phyloP scores from a whole-genome alignment of 2,797 vertebrate species.

The Eremophila alpestris region DNA sequence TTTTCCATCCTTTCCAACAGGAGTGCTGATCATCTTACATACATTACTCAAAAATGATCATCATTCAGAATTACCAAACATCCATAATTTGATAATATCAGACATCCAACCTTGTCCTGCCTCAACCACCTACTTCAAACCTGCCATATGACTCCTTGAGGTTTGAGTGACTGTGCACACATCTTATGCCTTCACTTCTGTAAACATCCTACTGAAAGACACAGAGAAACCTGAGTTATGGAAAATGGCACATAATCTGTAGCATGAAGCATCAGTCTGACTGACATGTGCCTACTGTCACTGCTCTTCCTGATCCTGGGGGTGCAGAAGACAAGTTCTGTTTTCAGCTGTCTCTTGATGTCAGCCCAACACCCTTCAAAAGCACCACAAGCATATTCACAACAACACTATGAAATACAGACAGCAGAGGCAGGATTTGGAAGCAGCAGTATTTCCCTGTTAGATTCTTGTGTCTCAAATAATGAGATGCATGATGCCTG shows the following conservation, averaged over 20 bases:
- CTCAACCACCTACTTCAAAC: background rate
- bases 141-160: background rate
- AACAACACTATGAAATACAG: background rate
- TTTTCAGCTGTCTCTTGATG: background rate
- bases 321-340: background rate
- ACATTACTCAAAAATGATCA: slow-evolving; percentile 78
- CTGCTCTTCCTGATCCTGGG: background rate
- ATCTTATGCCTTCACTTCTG: background rate
- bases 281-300: background rate
- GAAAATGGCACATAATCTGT: background rate
- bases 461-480: background rate
- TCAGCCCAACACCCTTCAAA: background rate
- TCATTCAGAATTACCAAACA: background rate
- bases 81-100: background rate
- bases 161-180: background rate
- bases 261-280: background rate
- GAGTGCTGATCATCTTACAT: slow-evolving; percentile 99
- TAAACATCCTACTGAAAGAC: background rate
- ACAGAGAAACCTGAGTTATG: background rate
- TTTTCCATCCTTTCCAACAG: slow-evolving; percentile 99
- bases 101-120: background rate
- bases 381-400: background rate
- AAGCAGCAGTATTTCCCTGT: background rate
- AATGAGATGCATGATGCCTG: slow-evolving; percentile 18
- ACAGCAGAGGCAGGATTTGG: background rate